A percentile compares a stretch with the other conserved stretches of the same genome.
These are phyloP conservation scores for Drosophila pectinifera DNA, from an alignment of 1,140 invertebrate species.

Conservation along the genomic window DNA sequence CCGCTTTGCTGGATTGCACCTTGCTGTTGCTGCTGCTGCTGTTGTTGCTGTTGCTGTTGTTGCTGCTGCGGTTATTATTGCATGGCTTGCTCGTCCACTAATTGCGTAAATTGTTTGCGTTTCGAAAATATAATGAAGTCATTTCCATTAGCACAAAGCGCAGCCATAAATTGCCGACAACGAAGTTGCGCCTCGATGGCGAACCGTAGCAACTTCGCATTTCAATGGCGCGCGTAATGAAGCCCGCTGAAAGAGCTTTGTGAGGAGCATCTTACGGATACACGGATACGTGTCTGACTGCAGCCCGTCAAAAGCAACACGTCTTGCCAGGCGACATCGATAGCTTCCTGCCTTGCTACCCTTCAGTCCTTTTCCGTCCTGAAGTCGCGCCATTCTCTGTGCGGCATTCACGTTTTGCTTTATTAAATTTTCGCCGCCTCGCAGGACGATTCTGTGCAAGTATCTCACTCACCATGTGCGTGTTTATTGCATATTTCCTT, in stretches of 20 bases:
- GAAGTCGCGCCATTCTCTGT: conserved; percentile 21
- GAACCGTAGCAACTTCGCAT: conserved; percentile 12
- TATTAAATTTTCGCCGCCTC: conserved; percentile 75
- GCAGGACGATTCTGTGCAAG: conserved; percentile 24
- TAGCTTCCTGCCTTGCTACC: conserved; percentile 43
- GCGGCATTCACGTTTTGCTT: conserved; percentile 76
- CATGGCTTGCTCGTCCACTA: conserved; percentile 70
- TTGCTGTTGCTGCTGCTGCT: conserved; percentile 17
- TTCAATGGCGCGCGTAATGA: conserved; percentile 58
- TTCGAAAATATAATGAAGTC: conserved; percentile 82
- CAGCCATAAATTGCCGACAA: conserved; percentile 63
- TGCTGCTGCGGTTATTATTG: conserved; percentile 29
- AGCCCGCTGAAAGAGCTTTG: conserved; percentile 5
- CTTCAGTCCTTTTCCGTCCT: neutral
- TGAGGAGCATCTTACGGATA: conserved; percentile 19
- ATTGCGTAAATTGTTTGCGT: conserved; percentile 83
- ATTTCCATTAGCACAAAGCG: conserved; percentile 78
- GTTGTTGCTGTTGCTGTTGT: conserved; percentile 1
- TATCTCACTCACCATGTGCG: conserved; percentile 53
- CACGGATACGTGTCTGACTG: conserved; percentile 4
- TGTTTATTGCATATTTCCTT: conserved; percentile 79
- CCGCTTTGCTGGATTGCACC: conserved; percentile 71
- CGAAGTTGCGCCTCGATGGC: conserved; percentile 29
- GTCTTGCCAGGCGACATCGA: conserved; percentile 66
- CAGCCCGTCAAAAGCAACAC: conserved; percentile 48